Conservation (phyloP, 2,888 invertebrate genomes). For the Scaptomyza cyrtandrae region DNA sequence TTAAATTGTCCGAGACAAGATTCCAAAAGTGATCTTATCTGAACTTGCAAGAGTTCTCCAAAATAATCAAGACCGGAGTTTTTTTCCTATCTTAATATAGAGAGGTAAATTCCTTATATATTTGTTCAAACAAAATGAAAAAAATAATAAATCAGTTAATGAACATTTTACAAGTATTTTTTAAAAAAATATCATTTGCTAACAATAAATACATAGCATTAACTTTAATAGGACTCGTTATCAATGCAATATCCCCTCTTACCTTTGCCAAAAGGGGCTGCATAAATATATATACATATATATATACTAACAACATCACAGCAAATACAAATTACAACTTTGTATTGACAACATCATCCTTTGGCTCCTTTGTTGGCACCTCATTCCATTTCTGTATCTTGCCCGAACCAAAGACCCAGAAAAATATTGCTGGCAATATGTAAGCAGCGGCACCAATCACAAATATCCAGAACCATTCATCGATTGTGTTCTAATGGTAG, state of each 20-base stretch:
- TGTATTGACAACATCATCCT: slow-evolving; percentile 79
- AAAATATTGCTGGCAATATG: slow-evolving; percentile 88
- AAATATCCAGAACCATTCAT: slow-evolving; percentile 91
- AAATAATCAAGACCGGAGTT: neutral
- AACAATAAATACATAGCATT: slow-evolving; percentile 70
- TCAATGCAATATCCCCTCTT: slow-evolving; percentile 9
- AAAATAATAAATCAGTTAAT: neutral
- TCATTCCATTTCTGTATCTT: slow-evolving; percentile 90
- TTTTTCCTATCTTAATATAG: neutral
- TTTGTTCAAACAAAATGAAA: slow-evolving; percentile 16
- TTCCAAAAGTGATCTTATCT: slow-evolving; percentile 1
- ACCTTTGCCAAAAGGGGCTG: neutral
- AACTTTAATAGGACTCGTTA: slow-evolving; percentile 71
- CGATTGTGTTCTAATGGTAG: slow-evolving; percentile 88
- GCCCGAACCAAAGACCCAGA: slow-evolving; percentile 89
- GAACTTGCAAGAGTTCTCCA: slow-evolving; percentile 7
- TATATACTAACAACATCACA: slow-evolving; percentile 60
- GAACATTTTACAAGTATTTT: slow-evolving; percentile 3
- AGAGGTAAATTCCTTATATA: slow-evolving; percentile 1
- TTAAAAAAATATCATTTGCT: neutral
- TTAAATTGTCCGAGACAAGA: slow-evolving; percentile 11
- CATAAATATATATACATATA: slow-evolving; percentile 28
- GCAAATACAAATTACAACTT: slow-evolving; percentile 73
- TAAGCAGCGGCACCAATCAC: slow-evolving; percentile 90
- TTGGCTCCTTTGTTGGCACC: slow-evolving; percentile 78